Evolutionary conservation across 2,797 vertebrate species (phyloP), one percentile per base, ranked within the genome.

Genomic region (Babyrousa celebensis): DNA sequence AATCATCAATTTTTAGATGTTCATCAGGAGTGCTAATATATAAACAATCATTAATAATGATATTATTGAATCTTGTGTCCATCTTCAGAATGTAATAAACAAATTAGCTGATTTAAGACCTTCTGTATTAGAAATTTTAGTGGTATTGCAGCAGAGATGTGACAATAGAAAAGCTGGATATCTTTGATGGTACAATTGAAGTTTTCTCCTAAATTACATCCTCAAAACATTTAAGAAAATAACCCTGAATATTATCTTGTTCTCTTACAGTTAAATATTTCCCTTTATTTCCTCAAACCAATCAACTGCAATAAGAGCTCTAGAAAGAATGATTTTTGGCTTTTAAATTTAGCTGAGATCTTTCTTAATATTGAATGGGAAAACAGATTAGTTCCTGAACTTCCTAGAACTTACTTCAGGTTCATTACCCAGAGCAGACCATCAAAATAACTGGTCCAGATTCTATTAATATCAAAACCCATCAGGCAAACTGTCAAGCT

Each of bases 331-430:
- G 72, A 74, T 82, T 93, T 95, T 94, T 40, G 85, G 85, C 11
- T 63, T 93, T 21, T 72, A 92, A 95, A 82, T 70, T 63, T 82
- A 93, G 32, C 1, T 0, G 18, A 85, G 21, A 79, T 58, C 12
- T 21, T 86, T 78, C n/a, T 60, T 78, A 10, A 77, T 74, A 36
- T 0, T 82, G 17, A 92, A 25, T 20, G 17, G 17, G 0, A 14
- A 84, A 86, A 72, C 11, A 27, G 29, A 71, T 62, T 20, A 54
- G 43, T 36, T 93, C 29, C 43, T 88, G 36, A 94, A 68, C 36
- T 70, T 91, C 25, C 70, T 78, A n/a, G 40, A 94, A 95, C 12
- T 93, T 68, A 63, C 68, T 95, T 94, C 82, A 88, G 36, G 14
- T 70, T 95, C 80, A 75, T 43, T 92, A 80, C 7, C 2, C 43